Evolutionary conservation across 1,140 invertebrate genomes (phyloP), one percentile per base, ranked within the genome.

Genomic region (Saxidomus purpurata): DNA sequence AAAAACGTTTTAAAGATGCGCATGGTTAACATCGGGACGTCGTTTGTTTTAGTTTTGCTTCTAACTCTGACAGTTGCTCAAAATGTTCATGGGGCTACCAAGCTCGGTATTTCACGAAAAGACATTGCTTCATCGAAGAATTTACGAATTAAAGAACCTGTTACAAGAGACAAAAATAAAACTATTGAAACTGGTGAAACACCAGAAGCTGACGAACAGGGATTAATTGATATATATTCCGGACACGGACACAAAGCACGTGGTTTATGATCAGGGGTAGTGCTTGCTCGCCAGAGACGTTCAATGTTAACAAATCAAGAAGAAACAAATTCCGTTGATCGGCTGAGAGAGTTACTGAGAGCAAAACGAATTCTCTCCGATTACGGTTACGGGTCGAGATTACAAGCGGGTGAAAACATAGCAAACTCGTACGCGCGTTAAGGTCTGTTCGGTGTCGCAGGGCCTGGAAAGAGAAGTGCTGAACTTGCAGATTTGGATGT

Each of bases 361-460:
- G 17, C 43, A 4, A 67, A 40, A 31, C 38, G 40, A n/a, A 38
- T 36, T 15, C 11, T 25, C 2, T 43, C 80, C 0, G 59, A 67
- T 36, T 67, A 63, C 36, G 80, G 61, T 40, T 69, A 69, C 22
- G 81, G 63, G 9, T 69, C 63, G 38, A 61, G 63, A 31, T 28
- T 84, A 31, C 40, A 9, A 3, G 61, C 38, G 25, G 38, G 15
- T 31, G 36, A 63, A 69, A 69, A 49, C 49, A 25, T 69, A 11
- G 81, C 81, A 8, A 47, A 84, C 25, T 49, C 22, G 11, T 49
- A 25, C 19, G 36, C 6, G 4, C 31, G 28, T 19, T 1, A 69
- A 31, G 59, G 63, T 28, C 40, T 76, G 0, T 85, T 49, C 34
- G 67, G 83, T 11, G 34, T 52, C 6, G 8, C 11, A 19, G 67